A percentile compares a stretch with the other conserved stretches of the same genome.
Conservation (phyloP, 2,113 vertebrate species). For the Pavo muticus region DNA sequence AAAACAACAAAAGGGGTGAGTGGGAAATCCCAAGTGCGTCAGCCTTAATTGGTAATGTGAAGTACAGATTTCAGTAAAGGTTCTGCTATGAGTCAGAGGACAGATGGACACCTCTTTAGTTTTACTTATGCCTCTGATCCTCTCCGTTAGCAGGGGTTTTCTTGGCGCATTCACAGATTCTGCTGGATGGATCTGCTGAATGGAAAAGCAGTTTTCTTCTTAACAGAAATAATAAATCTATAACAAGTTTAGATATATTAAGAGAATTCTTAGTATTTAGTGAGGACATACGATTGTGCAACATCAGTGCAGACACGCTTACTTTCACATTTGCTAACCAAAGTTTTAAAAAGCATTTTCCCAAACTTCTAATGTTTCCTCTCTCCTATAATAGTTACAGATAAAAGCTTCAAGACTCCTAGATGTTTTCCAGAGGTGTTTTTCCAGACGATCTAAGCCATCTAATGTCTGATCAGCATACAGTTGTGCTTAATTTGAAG, state of each 20-base stretch:
- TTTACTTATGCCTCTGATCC: neutral
- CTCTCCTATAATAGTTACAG: neutral
- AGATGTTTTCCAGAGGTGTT: neutral
- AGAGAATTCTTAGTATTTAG: neutral
- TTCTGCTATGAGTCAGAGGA: neutral
- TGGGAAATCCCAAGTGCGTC: neutral
- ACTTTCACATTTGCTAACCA: neutral
- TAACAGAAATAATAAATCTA: neutral
- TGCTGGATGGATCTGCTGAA: neutral
- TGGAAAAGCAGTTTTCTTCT: neutral
- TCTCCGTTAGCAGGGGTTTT: neutral
- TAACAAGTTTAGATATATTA: neutral
- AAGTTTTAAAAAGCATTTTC: neutral
- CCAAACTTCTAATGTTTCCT: neutral
- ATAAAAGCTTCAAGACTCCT: neutral
- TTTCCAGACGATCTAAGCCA: neutral
- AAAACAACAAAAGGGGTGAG: neutral
- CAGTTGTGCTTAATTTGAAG: neutral
- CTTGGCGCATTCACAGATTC: neutral
- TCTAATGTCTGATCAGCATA: neutral
- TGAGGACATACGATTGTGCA: neutral
- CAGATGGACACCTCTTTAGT: neutral
- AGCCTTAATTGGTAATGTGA: neutral
- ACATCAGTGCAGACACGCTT: neutral
- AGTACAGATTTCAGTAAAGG: neutral